Evolutionary conservation across 2,113 vertebrate species (phyloP), one percentile per base, ranked within the genome.

Genomic region (Oreotrochilus melanogaster): DNA sequence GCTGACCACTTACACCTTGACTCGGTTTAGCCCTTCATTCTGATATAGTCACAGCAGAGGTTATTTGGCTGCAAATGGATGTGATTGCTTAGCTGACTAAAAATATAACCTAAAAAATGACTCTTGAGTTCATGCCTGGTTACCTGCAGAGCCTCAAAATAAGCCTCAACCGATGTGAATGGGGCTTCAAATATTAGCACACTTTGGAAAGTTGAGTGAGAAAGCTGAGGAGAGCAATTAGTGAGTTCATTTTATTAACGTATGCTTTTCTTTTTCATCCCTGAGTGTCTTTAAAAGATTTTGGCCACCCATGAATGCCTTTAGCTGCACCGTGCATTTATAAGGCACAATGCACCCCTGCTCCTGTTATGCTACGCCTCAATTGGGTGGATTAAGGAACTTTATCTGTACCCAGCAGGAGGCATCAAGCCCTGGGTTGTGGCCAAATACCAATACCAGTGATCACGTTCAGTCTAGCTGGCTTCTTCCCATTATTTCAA

Each of bases 91-190:
- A 89, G 89, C 54, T 86, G 82, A 92, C 93, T 96, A 78, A 95
- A 96, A 96, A 96, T 86, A 86, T 3, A 22, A 91, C 75, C 72
- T 84, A 69, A 67, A 87, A 90, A 96, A 81, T 72, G 12, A 48
- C 78, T 90, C 84, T 28, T 65, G 72, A 80, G 74, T 92, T 95
- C 60, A 56, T 10, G 17, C 75, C 50, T 86, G 81, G 88, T 66
- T 93, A 86, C 94, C 93, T 73, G 66, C 94, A 88, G 94, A 94
- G 93, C 62, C 89, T 89, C 76, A 87, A 91, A 96, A 93, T 86
- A 50, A 73, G 58, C 57, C 42, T 48, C 23, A 84, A 93, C 39
- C 18, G 11, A 71, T 56, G 79, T 50, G 88, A 93, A 88, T 14
- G 65, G 82, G 48, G 24, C 54, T 88, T 84, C 53, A 76, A 86